A percentile compares a stretch with the other conserved stretches of the same genome.
Evolutionary conservation across 2,888 invertebrate species (phyloP).

Genomic region (Torymus aiolomorphi): DNA sequence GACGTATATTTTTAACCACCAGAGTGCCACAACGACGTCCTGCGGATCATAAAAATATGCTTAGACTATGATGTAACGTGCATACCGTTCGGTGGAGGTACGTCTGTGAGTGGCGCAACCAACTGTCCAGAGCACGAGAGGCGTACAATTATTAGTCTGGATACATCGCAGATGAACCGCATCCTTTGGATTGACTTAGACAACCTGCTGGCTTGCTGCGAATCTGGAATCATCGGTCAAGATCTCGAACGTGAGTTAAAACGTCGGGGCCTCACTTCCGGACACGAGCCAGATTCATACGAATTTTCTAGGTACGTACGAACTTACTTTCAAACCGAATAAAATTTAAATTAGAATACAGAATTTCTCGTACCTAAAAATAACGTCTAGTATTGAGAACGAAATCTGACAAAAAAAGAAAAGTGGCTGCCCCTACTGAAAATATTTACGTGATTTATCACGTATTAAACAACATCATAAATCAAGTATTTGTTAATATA

Average conservation of each 20-base stretch:
- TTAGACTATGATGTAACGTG: slow-evolving; percentile 85
- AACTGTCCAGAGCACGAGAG: slow-evolving; percentile 88
- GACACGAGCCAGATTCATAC: slow-evolving; percentile 98
- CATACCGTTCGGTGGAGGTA: slow-evolving; percentile 96
- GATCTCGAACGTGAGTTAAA: slow-evolving; percentile 92
- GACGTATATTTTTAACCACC: no score
- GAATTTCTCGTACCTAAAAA: no score
- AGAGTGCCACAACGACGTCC: slow-evolving; percentile 89
- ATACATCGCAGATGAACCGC: slow-evolving; percentile 96
- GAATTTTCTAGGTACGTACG: slow-evolving; percentile 88
- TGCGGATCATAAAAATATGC: slow-evolving; percentile 86
- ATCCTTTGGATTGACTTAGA: slow-evolving; percentile 94
- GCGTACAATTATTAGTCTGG: slow-evolving; percentile 90
- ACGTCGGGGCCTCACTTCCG: slow-evolving; percentile 88
- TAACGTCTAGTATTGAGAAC: no score
- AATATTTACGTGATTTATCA: no score
- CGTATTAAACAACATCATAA: no score
- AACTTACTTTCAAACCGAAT: no score
- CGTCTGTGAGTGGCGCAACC: slow-evolving; percentile 92
- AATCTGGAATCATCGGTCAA: slow-evolving; percentile 95
- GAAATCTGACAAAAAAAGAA: no score
- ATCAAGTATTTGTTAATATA: no score
- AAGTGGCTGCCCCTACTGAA: no score
- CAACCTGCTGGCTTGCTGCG: slow-evolving; percentile 88
- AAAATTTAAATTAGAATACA: no score